phyloP scores from a whole-genome alignment of 2,797 vertebrate species.

The Kryptopterus vitreolus region DNA sequence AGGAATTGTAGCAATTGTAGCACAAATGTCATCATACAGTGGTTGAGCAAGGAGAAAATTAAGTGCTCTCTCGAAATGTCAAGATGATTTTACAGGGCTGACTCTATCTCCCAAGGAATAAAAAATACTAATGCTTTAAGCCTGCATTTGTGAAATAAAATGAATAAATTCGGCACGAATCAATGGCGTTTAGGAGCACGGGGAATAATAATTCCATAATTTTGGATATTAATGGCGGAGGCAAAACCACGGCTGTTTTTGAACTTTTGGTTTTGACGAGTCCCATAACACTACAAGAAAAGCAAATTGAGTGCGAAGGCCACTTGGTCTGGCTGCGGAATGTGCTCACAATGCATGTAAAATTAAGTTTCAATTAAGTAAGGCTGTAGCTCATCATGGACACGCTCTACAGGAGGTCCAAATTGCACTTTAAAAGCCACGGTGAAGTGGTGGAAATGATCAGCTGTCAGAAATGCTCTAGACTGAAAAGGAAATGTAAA shows the following conservation, averaged over 20 bases:
- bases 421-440: constrained; percentile 28
- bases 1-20: constrained; percentile 38
- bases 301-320: not conserved
- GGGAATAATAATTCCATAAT: constrained; percentile 7
- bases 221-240: not conserved
- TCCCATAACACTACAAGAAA: not conserved
- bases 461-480: constrained; percentile 15
- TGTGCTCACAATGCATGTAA: not conserved
- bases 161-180: constrained; percentile 13
- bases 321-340: not conserved
- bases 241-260: not conserved
- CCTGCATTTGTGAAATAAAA: constrained; percentile 17
- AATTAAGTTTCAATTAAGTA: constrained; percentile 30
- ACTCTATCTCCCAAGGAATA: constrained; percentile 1
- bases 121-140: constrained; percentile 2
- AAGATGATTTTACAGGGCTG: constrained; percentile 37
- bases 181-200: constrained; percentile 1
- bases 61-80: constrained; percentile 34
- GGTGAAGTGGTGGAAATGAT: constrained; percentile 6
- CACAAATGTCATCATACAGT: constrained; percentile 41
- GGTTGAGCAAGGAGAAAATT: constrained; percentile 40
- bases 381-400: constrained; percentile 19
- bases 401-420: constrained; percentile 11
- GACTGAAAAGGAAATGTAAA: constrained; percentile 21
- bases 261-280: not conserved